Evolutionary conservation across 2,797 vertebrate species (phyloP).

Genomic region (Thripadectes ignobilis): DNA sequence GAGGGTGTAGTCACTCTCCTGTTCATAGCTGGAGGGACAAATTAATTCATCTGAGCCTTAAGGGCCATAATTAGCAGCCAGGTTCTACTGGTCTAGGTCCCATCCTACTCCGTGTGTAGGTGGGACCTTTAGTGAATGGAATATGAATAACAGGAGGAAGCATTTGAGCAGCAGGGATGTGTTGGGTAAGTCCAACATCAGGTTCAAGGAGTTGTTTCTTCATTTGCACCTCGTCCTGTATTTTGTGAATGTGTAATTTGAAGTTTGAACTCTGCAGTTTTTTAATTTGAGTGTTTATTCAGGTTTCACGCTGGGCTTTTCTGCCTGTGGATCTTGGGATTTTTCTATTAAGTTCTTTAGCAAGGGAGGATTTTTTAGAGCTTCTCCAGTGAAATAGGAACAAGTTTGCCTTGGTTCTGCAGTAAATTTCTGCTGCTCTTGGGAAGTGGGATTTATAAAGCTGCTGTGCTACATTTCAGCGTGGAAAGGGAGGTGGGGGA

Average conservation of each 20-base stretch:
- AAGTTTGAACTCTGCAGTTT: not conserved
- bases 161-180: not conserved
- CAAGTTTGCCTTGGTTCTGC: not conserved
- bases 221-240: not conserved
- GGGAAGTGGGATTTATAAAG: not conserved
- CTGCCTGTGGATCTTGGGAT: not conserved
- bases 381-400: not conserved
- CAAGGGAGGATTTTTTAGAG: not conserved
- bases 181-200: not conserved
- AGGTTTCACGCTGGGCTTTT: not conserved
- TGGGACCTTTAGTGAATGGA: not conserved
- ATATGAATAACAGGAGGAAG: constrained; percentile 3
- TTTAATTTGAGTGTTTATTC: not conserved
- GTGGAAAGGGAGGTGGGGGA: not conserved
- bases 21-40: constrained; percentile 7
- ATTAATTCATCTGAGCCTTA: not conserved
- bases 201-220: not conserved
- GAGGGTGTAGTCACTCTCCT: not conserved
- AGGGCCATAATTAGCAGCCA: constrained; percentile 25
- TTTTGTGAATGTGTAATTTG: not conserved
- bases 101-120: not conserved
- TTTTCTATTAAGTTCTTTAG: not conserved
- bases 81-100: constrained; percentile 8
- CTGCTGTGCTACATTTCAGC: not conserved
- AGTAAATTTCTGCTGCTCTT: not conserved